Base-by-base conservation (phyloP, 2,888 invertebrate genomes). In the Drosophila pseudotalamancana region DNA sequence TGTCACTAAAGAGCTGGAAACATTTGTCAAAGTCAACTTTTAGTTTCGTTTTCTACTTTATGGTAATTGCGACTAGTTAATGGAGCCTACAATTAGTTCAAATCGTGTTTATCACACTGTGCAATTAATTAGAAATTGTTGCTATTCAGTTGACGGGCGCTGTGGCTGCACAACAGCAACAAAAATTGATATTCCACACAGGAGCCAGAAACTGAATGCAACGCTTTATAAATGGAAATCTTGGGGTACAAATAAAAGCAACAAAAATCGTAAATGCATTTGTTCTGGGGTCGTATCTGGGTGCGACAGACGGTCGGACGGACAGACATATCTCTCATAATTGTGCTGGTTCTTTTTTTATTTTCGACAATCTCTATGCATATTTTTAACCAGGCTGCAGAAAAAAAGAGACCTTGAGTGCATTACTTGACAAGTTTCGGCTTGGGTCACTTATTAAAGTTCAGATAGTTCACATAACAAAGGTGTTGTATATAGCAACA, bases 11-110 rank as follows among this genome's bases (percentile, higher is more conserved):
- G 54, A 43, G 16, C 19, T 8, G 12, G 14, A 23, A 54, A 48
- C 66, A 78, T 78, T 86, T 79, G 80, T 80, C 80, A 86, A 61
- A 72, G 80, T 86, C 87, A 70, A 23, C 43, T 49, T 50, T 37
- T 53, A 54, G 34, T 34, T 27, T 16, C 21, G n/a, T n/a, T n/a
- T n/a, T n/a, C n/a, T n/a, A n/a, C n/a, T n/a, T n/a, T 48, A 77
- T 59, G 75, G 55, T 79, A 83, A 86, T 72, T 67, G 59, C 23
- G 49, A 40, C 31, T 75, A 80, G 72, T 82, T 68, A 85, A 78
- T 61, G 56, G 21, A 35, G 56, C 53, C 49, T 57, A 69, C 60
- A 72, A 82, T 82, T 75, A 78, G 48, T 63, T 53, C 34, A 62
- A 61, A 57, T 53, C 27, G 40, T 19, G 29, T 46, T 6, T 14